phyloP scores from a whole-genome alignment of 2,888 invertebrate genomes.

The Eurois occulta region DNA sequence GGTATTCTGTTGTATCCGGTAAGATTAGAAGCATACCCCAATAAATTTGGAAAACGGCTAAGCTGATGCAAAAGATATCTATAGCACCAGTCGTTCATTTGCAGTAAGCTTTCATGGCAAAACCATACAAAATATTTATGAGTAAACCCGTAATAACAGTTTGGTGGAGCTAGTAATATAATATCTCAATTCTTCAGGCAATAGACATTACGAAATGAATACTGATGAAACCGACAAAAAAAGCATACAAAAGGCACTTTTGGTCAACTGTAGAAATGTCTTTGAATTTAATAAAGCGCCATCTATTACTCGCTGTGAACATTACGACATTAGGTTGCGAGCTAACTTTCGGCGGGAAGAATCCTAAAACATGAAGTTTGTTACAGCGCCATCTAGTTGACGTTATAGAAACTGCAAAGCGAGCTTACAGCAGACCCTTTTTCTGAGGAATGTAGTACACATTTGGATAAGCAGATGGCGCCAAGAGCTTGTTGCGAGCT shows the following conservation, averaged over 20 bases:
- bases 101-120: neutral
- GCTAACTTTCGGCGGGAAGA: rapidly evolving
- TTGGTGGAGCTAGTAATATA: neutral
- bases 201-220: neutral
- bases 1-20: too few species aligned
- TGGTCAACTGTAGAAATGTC: neutral
- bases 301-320: neutral
- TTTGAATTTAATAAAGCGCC: conserved; percentile 5
- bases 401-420: neutral
- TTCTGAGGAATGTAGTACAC: neutral
- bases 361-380: rapidly evolving
- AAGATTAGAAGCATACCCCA: too few species aligned
- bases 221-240: too few species aligned
- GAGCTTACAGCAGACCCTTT: rapidly evolving
- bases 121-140: too few species aligned
- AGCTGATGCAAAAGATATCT: neutral
- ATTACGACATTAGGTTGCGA: neutral
- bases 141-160: neutral
- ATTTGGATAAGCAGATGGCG: conserved; percentile 16
- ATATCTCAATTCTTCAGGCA: neutral
- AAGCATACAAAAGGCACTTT: too few species aligned
- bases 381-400: conserved; percentile 34
- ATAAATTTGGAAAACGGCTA: too few species aligned
- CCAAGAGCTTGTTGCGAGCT: neutral
- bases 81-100: neutral